Conservation (phyloP, 2,888 invertebrate species). For the Leucophenga maculata region DNA sequence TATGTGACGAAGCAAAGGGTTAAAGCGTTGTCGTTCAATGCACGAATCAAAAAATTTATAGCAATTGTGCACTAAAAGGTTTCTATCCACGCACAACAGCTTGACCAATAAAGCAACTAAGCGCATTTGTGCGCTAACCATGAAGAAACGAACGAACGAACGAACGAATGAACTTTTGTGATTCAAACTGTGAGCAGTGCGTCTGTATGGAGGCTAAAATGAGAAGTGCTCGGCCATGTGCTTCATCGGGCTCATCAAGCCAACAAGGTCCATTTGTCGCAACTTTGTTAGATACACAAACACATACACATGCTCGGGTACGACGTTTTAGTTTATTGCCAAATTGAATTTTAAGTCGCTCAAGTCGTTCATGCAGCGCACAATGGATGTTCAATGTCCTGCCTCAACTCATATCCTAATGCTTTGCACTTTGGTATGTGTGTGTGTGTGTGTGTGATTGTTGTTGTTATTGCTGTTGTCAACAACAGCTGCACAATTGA, state of each 20-base stretch:
- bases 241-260: conserved; percentile 33
- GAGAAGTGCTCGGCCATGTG: conserved; percentile 25
- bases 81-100: conserved; percentile 68
- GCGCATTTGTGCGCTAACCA: conserved; percentile 61
- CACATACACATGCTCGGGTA: not conserved
- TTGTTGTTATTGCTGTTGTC: conserved; percentile 46
- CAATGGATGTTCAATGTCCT: not conserved
- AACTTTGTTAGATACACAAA: not conserved
- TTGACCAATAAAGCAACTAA: conserved; percentile 67
- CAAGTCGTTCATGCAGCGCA: not conserved
- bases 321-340: conserved; percentile 55
- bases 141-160: not conserved
- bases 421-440: conserved; percentile 2
- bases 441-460: no score
- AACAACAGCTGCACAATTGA: conserved; percentile 68
- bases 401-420: not conserved
- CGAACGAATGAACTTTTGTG: not conserved
- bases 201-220: not conserved
- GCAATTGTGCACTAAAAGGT: conserved; percentile 68
- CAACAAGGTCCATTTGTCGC: not conserved
- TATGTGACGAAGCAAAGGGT: conserved; percentile 7
- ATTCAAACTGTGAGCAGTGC: not conserved
- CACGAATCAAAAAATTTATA: conserved; percentile 59
- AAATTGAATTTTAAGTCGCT: conserved; percentile 63
- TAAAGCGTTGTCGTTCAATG: conserved; percentile 32